Percentiles rank a stretch among this genome's conserved stretches.
phyloP scores from a whole-genome alignment of 2,797 vertebrate genomes.

The Eulemur coronatus region DNA sequence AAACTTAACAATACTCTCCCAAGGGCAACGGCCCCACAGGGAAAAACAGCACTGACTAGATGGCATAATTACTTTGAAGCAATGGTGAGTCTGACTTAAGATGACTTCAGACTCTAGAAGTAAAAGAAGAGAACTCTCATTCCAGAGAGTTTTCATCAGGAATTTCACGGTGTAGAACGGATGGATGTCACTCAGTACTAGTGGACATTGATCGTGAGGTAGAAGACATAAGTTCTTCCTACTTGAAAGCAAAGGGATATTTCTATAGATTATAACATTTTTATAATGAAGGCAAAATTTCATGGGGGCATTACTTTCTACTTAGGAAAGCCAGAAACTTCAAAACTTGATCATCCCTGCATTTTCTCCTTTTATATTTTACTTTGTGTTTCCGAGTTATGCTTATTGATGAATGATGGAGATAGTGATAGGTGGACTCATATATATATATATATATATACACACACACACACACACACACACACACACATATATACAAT shows the following conservation, averaged over 20 bases:
- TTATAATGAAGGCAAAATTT: background rate
- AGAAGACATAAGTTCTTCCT: background rate
- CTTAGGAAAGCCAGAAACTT: background rate
- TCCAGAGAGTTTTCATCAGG: background rate
- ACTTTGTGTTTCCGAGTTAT: background rate
- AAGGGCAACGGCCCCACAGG: fast-evolving
- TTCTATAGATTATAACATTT: background rate
- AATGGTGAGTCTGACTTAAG: background rate
- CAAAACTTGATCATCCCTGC: background rate
- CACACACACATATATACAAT: background rate
- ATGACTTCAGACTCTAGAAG: background rate
- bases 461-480: no score
- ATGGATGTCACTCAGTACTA: background rate
- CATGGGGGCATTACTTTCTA: background rate
- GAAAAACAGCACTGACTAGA: background rate
- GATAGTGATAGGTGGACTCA: background rate
- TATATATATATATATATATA: background rate
- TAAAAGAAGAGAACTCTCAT: background rate
- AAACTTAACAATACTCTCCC: background rate
- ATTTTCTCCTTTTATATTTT: background rate
- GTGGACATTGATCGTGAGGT: background rate
- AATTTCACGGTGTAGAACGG: background rate
- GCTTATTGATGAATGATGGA: background rate
- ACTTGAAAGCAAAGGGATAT: background rate
- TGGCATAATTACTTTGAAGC: background rate